Conservation (phyloP, 2,113 vertebrate genomes). For the Rhabdomys dilectus region DNA sequence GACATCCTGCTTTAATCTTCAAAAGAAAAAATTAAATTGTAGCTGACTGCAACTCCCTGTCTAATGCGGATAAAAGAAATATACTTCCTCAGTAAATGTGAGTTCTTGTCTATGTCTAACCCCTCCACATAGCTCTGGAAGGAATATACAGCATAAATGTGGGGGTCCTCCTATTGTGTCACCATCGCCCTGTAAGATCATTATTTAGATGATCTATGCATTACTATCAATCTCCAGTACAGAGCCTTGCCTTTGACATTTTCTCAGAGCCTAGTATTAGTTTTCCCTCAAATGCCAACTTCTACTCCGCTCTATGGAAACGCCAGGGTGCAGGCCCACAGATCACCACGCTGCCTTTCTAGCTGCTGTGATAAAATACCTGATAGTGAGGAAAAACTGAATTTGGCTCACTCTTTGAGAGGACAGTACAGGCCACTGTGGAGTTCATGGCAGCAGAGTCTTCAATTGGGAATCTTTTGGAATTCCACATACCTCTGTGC, state of each 20-base stretch:
- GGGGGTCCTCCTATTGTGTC: neutral
- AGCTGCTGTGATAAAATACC: neutral
- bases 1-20: slow-evolving; percentile 37
- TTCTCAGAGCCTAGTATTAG: neutral
- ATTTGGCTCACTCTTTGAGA: neutral
- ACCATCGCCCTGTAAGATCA: neutral
- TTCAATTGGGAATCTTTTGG: neutral
- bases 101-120: neutral
- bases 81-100: neutral
- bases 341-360: neutral
- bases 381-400: neutral
- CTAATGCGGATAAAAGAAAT: neutral
- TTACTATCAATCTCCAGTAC: neutral
- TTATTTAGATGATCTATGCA: neutral
- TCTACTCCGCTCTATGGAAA: neutral
- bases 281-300: neutral
- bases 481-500: neutral
- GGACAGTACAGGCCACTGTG: neutral
- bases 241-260: neutral
- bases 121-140: neutral
- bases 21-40: slow-evolving; percentile 29
- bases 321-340: neutral
- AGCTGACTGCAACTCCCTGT: slow-evolving; percentile 10
- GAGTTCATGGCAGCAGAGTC: neutral
- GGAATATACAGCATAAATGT: neutral